Evolutionary conservation across 2,888 invertebrate genomes (phyloP).

Genomic region (Campoplex nolae): DNA sequence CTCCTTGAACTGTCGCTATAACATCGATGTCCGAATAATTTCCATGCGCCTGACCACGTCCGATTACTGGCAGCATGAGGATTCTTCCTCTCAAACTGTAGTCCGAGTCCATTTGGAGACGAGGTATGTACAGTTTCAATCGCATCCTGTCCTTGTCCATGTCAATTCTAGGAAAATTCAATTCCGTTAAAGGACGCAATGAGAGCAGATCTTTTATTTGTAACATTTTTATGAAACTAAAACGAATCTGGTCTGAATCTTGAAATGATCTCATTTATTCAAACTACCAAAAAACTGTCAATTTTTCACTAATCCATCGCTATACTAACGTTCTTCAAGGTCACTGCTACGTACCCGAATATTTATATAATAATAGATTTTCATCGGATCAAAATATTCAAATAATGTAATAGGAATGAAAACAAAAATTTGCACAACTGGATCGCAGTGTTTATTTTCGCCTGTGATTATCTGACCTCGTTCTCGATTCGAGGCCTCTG

Average conservation of each 20-base stretch:
- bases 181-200: neutral
- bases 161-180: constrained; percentile 85
- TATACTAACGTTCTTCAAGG: neutral
- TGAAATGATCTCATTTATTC: neutral
- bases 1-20: constrained; percentile 87
- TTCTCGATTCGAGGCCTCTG: constrained; percentile 21
- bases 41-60: constrained; percentile 88
- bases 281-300: neutral
- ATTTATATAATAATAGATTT: neutral
- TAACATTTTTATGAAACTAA: neutral
- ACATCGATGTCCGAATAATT: constrained; percentile 90
- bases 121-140: constrained; percentile 88
- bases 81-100: constrained; percentile 90
- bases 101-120: constrained; percentile 87
- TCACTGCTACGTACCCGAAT: neutral
- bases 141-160: constrained; percentile 86
- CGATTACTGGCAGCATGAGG: constrained; percentile 90
- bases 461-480: neutral
- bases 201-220: neutral
- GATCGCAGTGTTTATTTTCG: neutral
- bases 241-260: neutral
- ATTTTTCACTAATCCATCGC: neutral
- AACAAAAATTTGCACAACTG: neutral
- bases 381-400: neutral
- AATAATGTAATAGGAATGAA: neutral